phyloP scores from a whole-genome alignment of 2,797 vertebrate species.

The Fringilla coelebs region DNA sequence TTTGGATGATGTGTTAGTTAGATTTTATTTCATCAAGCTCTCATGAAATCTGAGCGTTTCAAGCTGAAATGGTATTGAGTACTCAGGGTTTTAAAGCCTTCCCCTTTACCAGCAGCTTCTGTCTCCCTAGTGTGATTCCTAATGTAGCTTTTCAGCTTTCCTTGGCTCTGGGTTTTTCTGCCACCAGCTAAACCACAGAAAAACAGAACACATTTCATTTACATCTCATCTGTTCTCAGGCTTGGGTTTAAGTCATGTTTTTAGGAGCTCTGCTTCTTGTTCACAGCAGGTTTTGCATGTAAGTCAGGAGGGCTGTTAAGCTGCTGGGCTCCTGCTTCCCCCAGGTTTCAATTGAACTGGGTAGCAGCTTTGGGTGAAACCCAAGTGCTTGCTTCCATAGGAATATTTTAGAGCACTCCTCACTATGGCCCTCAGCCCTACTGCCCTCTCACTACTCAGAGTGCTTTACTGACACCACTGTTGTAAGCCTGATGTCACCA shows the following conservation, averaged over 20 bases:
- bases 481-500: neutral
- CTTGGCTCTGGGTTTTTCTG: neutral
- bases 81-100: neutral
- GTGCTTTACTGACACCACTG: neutral
- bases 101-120: neutral
- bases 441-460: neutral
- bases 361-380: neutral
- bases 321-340: neutral
- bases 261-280: neutral
- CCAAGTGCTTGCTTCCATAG: neutral
- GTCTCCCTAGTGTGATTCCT: neutral
- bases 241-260: neutral
- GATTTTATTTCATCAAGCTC: neutral
- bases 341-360: rapidly evolving
- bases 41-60: neutral
- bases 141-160: neutral
- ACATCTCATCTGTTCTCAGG: neutral
- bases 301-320: neutral
- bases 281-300: neutral
- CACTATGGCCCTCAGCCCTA: neutral
- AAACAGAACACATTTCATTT: neutral
- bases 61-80: neutral
- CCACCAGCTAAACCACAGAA: neutral
- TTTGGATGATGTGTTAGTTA: neutral
- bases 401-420: neutral